A percentile compares a stretch with the other conserved stretches of the same genome.
These are phyloP conservation scores for Graptemys geographica DNA, from an alignment of 2,797 vertebrate species.

Conservation along the genomic window DNA sequence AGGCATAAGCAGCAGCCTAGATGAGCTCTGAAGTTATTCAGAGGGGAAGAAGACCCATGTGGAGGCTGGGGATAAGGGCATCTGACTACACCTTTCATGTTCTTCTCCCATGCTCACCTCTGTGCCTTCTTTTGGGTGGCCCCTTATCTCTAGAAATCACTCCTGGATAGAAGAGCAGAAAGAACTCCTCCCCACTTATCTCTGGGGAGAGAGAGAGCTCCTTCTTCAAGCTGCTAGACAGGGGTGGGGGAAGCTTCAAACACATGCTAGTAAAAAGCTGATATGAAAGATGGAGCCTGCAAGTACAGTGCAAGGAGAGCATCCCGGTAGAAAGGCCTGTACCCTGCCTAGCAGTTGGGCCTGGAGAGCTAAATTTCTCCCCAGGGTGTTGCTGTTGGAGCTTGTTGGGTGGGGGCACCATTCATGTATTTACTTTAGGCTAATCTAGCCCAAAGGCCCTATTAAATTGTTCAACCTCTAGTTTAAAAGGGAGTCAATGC, in stretches of 20 bases:
- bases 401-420: background rate
- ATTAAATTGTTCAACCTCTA: background rate
- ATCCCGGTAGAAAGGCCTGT: background rate
- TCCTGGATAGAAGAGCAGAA: too few relatives aligned
- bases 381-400: fast-evolving
- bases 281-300: fast-evolving
- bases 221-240: background rate
- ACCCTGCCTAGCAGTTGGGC: fast-evolving
- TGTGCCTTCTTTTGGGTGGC: too few relatives aligned
- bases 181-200: background rate
- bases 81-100: too few relatives aligned
- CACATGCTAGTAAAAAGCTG: fast-evolving
- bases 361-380: background rate
- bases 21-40: background rate
- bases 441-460: background rate
- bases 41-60: background rate
- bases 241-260: background rate
- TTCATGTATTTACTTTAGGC: background rate
- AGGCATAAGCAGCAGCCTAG: background rate
- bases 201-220: background rate
- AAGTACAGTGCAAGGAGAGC: background rate
- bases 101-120: too few relatives aligned
- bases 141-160: too few relatives aligned
- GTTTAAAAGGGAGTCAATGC: background rate
- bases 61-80: background rate